Evolutionary conservation across 2,113 vertebrate genomes (phyloP).

Genomic region (Progne subis): DNA sequence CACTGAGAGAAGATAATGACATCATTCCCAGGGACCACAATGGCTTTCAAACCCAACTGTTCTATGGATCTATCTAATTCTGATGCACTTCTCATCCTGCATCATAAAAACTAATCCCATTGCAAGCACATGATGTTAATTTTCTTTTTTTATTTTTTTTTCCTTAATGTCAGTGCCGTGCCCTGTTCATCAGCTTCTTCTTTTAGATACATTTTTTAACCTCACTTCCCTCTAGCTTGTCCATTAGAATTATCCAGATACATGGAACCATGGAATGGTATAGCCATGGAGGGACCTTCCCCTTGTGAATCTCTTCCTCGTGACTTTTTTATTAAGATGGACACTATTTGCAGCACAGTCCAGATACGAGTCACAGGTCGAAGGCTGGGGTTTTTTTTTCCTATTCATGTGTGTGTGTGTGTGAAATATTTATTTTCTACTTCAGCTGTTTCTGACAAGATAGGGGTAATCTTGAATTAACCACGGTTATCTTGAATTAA

Average conservation of each 20-base stretch:
- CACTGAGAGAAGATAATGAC: background rate
- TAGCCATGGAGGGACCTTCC: background rate
- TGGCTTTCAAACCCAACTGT: background rate
- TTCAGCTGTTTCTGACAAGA: background rate
- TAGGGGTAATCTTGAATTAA: background rate
- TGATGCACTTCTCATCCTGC: background rate
- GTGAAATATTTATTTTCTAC: background rate
- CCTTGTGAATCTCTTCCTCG: background rate
- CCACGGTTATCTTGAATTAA: background rate
- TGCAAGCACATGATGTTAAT: background rate
- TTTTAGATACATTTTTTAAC: background rate
- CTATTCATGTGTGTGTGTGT: background rate
- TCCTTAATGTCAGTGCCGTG: background rate
- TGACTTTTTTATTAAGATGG: background rate
- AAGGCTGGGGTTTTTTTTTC: accelerated
- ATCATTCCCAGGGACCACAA: slow-evolving; percentile 7
- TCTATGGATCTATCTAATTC: background rate
- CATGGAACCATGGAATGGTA: background rate
- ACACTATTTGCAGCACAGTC: background rate
- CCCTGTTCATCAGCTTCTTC: background rate
- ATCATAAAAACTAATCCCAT: background rate
- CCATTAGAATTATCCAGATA: background rate
- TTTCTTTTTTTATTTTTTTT: background rate
- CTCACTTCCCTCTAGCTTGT: background rate
- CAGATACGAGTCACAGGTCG: background rate